phyloP scores from a whole-genome alignment of 2,888 invertebrate genomes.

The Acanthacorydalis orientalis region DNA sequence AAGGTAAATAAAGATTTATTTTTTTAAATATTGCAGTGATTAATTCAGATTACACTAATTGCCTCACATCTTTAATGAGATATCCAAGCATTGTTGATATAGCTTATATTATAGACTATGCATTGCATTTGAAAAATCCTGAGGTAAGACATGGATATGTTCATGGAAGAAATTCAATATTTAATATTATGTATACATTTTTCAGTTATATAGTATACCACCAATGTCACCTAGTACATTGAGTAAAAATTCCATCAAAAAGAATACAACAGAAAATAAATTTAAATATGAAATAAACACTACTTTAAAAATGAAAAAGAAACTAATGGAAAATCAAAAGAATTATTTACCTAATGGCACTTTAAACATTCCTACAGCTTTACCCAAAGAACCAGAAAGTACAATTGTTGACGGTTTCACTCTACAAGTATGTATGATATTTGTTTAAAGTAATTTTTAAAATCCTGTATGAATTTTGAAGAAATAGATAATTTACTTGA shows the following conservation, averaged over 20 bases:
- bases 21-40: constrained; percentile 35
- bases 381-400: constrained; percentile 11
- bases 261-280: no score
- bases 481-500: no score
- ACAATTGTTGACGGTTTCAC: constrained; percentile 26
- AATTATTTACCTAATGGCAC: not conserved
- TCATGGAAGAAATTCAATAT: not conserved
- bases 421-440: constrained; percentile 19
- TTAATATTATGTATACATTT: not conserved
- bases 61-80: constrained; percentile 46
- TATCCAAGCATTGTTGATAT: constrained; percentile 48
- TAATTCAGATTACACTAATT: constrained; percentile 42
- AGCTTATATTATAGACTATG: constrained; percentile 40
- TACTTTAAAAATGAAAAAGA: not conserved
- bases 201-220: no score
- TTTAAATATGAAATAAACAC: not conserved
- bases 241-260: no score
- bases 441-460: not conserved
- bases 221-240: no score
- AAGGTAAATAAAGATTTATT: no score
- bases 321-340: not conserved
- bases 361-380: not conserved
- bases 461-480: no score
- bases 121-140: constrained; percentile 32
- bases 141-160: constrained; percentile 15